Evolutionary conservation across 2,113 vertebrate species (phyloP).

Genomic region (Strigops habroptila): DNA sequence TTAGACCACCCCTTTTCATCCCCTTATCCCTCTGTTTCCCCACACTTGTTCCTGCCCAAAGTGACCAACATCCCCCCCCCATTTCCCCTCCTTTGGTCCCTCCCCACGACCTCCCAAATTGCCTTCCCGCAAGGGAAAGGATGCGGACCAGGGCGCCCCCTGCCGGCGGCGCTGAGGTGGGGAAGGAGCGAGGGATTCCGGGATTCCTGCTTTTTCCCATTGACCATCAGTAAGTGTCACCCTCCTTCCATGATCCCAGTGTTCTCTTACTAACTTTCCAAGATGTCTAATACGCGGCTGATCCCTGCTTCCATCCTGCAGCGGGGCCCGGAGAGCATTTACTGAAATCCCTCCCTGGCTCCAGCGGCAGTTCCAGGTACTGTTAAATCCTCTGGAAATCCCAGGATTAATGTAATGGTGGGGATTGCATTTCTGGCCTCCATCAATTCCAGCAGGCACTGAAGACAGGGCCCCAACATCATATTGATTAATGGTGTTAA

Average conservation of each 20-base stretch:
- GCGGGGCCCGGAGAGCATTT: fast-evolving
- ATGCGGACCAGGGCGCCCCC: neutral
- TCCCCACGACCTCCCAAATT: neutral
- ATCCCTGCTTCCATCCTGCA: neutral
- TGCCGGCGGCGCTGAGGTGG: neutral
- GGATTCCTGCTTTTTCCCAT: neutral
- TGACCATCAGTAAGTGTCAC: neutral
- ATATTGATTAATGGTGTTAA: neutral
- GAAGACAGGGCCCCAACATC: neutral
- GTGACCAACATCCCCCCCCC: no score
- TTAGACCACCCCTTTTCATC: neutral
- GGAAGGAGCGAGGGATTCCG: neutral
- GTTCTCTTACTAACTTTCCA: neutral
- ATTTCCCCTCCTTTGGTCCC: neutral
- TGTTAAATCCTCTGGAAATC: neutral
- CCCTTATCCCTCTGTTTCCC: neutral
- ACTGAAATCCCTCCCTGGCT: neutral
- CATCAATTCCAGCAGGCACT: neutral
- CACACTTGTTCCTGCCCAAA: neutral
- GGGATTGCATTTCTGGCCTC: neutral
- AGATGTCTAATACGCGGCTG: no score
- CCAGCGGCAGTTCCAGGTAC: neutral
- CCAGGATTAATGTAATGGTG: neutral
- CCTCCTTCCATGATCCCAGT: neutral
- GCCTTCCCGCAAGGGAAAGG: no score